These are phyloP conservation scores for Lagopus leucura DNA, from an alignment of 2,113 vertebrate species.

Conservation along the genomic window DNA sequence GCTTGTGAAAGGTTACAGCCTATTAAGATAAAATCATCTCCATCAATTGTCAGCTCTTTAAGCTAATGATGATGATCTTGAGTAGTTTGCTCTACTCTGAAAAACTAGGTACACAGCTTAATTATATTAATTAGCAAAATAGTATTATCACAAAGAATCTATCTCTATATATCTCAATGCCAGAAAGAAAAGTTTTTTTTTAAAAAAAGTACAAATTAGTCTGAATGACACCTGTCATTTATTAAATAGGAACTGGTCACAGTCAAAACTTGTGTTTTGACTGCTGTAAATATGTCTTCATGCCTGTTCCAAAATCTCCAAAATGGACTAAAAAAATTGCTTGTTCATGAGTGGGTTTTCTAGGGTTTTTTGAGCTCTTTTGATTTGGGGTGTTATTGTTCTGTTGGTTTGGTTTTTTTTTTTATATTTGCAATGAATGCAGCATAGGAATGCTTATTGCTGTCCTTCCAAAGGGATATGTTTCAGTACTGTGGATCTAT, in stretches of 20 bases:
- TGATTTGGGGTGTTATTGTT: neutral
- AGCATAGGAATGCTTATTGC: neutral
- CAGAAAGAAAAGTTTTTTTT: neutral
- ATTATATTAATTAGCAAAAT: conserved; percentile 72
- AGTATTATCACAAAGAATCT: conserved; percentile 53
- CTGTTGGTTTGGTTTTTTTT: neutral
- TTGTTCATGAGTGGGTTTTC: neutral
- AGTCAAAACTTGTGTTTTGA: neutral
- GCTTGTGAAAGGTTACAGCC: conserved; percentile 52
- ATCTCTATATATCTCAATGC: neutral
- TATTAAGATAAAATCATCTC: conserved; percentile 60
- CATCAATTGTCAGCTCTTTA: conserved; percentile 69
- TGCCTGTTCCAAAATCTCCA: neutral
- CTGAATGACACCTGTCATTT: neutral
- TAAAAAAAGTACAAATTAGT: too few species aligned
- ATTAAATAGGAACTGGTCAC: neutral
- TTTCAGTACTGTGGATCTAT: neutral
- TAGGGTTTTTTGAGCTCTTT: neutral
- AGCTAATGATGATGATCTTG: conserved; percentile 69
- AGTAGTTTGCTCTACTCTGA: conserved; percentile 50
- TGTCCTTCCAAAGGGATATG: neutral
- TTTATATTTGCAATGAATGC: neutral
- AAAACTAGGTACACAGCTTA: conserved; percentile 64
- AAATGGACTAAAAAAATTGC: neutral
- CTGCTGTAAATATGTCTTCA: neutral